phyloP scores from a whole-genome alignment of 2,888 invertebrate species.

The Nomada goodeniana region DNA sequence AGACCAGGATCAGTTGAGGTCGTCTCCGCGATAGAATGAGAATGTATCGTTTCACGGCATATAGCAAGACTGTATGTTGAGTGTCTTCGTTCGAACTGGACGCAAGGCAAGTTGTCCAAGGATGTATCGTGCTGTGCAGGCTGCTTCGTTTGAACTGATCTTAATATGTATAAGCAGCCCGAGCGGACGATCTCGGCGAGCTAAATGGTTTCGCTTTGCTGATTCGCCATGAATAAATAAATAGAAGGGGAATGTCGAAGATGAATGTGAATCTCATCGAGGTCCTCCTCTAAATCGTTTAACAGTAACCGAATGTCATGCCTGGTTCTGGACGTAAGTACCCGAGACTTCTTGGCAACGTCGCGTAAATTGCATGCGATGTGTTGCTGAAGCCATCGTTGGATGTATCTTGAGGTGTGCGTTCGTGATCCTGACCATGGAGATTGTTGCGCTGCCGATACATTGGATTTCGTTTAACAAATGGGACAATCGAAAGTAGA shows the following conservation, averaged over 20 bases:
- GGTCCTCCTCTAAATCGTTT: slow-evolving; percentile 25
- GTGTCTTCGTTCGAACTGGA: slow-evolving; percentile 71
- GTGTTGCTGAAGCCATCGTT: slow-evolving; percentile 73
- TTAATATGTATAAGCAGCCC: slow-evolving; percentile 40
- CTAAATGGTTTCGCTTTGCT: background rate
- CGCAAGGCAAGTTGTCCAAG: slow-evolving; percentile 73
- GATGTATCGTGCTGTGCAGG: slow-evolving; percentile 26
- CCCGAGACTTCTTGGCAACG: slow-evolving; percentile 76
- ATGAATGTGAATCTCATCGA: slow-evolving; percentile 38
- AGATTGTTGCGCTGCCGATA: slow-evolving; percentile 46
- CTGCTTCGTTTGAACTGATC: slow-evolving; percentile 25
- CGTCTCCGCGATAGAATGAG: slow-evolving; percentile 15
- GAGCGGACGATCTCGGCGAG: slow-evolving; percentile 50
- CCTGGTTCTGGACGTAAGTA: slow-evolving; percentile 61
- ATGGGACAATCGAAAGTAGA: background rate
- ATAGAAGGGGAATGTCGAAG: background rate
- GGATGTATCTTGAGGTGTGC: slow-evolving; percentile 79
- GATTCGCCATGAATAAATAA: too few relatives aligned
- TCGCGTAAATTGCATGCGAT: slow-evolving; percentile 78
- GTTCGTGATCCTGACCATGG: slow-evolving; percentile 71
- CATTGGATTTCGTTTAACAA: background rate
- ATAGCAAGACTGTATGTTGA: slow-evolving; percentile 32
- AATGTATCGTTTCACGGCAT: slow-evolving; percentile 14
- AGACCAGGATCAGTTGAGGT: slow-evolving; percentile 2
- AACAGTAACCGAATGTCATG: background rate